These are phyloP conservation scores for Oreochromis spilurus DNA, from an alignment of 2,113 vertebrate species.

Conservation along the genomic window DNA sequence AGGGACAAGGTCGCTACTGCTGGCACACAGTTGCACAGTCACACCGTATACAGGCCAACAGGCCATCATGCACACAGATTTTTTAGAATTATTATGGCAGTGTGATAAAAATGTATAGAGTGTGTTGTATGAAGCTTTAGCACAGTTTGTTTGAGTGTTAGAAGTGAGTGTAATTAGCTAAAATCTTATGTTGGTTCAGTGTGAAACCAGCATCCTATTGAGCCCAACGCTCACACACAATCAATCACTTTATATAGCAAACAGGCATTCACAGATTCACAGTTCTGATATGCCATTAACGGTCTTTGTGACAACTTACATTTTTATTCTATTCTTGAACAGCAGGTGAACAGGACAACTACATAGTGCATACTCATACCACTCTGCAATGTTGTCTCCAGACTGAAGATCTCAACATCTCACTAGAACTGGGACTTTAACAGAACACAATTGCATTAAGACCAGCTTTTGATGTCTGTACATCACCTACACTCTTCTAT, in stretches of 20 bases:
- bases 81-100: background rate
- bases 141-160: background rate
- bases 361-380: background rate
- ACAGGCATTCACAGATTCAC: background rate
- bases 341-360: background rate
- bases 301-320: background rate
- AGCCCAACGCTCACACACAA: background rate
- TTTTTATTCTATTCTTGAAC: background rate
- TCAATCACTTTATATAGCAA: background rate
- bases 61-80: background rate
- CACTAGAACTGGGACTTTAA: background rate
- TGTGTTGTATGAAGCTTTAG: background rate
- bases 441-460: background rate
- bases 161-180: background rate
- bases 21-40: slow-evolving; percentile 6
- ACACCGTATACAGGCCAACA: background rate
- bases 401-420: background rate
- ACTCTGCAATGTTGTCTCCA: background rate
- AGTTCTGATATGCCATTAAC: background rate
- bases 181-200: background rate
- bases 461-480: background rate
- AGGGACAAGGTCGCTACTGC: slow-evolving; percentile 49
- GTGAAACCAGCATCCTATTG: background rate
- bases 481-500: slow-evolving; percentile 11
- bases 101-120: background rate